Conservation (phyloP, 2,888 invertebrate species). For the Drosophila lacicola region DNA sequence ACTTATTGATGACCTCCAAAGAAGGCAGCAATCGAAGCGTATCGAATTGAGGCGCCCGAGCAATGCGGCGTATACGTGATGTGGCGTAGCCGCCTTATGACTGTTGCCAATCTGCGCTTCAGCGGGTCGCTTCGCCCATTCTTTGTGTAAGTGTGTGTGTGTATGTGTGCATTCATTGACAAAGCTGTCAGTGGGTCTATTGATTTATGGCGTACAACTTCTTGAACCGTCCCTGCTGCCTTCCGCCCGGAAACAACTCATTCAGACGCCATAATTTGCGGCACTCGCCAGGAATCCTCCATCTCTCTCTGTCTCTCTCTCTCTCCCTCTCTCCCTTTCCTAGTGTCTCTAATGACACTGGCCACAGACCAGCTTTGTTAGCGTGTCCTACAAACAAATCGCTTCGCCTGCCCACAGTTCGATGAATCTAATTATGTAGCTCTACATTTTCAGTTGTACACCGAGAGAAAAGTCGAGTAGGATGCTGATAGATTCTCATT, state of each 20-base stretch:
- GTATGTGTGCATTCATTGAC: constrained; percentile 71
- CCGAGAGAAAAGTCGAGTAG: not conserved
- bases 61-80: constrained; percentile 67
- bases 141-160: not conserved
- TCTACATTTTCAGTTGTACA: not conserved
- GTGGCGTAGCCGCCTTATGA: constrained; percentile 23
- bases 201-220: constrained; percentile 66
- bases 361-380: constrained; percentile 24
- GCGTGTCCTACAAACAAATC: constrained; percentile 62
- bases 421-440: constrained; percentile 50
- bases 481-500: not conserved
- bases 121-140: constrained; percentile 49
- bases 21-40: constrained; percentile 55
- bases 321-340: too few relatives aligned
- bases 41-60: constrained; percentile 10
- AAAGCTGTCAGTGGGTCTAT: constrained; percentile 73
- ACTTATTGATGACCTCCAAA: constrained; percentile 75
- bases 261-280: constrained; percentile 68
- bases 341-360: constrained; percentile 52
- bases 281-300: constrained; percentile 27
- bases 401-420: constrained; percentile 52
- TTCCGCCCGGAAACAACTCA: constrained; percentile 43
- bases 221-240: not conserved
- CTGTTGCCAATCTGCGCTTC: constrained; percentile 7
- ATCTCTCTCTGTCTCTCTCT: not conserved